Evolutionary conservation across 2,888 invertebrate genomes (phyloP).

Genomic region (Thecocarcelia acutangulata): DNA sequence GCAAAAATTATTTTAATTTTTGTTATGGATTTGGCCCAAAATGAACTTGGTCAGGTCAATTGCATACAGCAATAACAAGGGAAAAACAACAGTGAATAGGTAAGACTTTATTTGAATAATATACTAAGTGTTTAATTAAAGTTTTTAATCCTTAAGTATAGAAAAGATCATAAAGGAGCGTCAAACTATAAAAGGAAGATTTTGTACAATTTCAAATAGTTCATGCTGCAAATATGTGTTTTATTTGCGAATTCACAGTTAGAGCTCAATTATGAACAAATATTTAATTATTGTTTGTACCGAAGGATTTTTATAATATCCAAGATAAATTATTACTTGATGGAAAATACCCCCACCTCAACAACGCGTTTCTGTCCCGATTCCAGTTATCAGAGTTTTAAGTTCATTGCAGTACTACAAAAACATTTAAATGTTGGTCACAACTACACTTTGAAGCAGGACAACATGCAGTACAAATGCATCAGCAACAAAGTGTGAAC

Average conservation of each 20-base stretch:
- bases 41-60: conserved; percentile 42
- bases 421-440: conserved; percentile 39
- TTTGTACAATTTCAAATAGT: too few species aligned
- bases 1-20: conserved; percentile 49
- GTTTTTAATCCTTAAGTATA: neutral
- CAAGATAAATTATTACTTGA: too few species aligned
- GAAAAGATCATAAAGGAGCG: neutral
- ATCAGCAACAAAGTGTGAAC: conserved; percentile 58
- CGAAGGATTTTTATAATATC: too few species aligned
- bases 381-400: conserved; percentile 7
- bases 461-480: conserved; percentile 14
- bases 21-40: conserved; percentile 53
- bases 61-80: conserved; percentile 7
- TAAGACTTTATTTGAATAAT: conserved; percentile 15
- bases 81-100: conserved; percentile 17
- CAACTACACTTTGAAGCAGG: conserved; percentile 22
- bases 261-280: too few species aligned
- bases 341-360: too few species aligned
- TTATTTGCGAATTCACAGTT: too few species aligned
- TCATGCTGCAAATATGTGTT: too few species aligned
- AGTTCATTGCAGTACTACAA: conserved; percentile 3
- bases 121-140: conserved; percentile 52
- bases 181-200: neutral
- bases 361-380: neutral
- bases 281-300: too few species aligned